These are phyloP conservation scores for Cercopithecus petaurista DNA, from an alignment of 2,797 vertebrate genomes.

Conservation along the genomic window DNA sequence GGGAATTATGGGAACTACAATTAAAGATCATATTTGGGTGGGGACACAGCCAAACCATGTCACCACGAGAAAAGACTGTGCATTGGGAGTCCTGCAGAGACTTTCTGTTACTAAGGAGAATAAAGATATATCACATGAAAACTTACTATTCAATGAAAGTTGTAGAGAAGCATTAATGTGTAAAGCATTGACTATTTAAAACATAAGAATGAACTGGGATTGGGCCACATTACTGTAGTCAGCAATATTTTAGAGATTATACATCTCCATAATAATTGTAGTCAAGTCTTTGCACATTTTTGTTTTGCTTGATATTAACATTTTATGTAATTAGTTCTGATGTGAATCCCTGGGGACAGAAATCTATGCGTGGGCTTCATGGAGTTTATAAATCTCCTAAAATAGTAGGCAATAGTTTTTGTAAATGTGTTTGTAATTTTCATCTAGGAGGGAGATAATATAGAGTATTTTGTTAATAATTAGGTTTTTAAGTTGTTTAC, in stretches of 20 bases:
- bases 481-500: constrained; percentile 23
- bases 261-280: background rate
- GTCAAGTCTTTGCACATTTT: background rate
- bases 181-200: background rate
- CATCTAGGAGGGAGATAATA: background rate
- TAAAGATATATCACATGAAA: background rate
- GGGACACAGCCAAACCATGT: background rate
- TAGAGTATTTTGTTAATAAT: background rate
- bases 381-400: background rate
- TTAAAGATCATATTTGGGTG: background rate
- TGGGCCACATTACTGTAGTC: background rate
- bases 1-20: background rate
- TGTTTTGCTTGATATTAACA: background rate
- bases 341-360: background rate
- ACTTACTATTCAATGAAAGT: background rate
- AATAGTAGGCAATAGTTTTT: background rate
- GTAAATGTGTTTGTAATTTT: constrained; percentile 4
- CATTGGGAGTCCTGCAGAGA: background rate
- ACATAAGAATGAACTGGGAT: background rate
- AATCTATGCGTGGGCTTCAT: background rate
- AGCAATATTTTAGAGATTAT: background rate
- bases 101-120: background rate
- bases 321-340: background rate
- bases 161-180: background rate
- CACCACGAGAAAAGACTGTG: background rate